Conservation (phyloP, 2,797 vertebrate species). For the Pampus argenteus region DNA sequence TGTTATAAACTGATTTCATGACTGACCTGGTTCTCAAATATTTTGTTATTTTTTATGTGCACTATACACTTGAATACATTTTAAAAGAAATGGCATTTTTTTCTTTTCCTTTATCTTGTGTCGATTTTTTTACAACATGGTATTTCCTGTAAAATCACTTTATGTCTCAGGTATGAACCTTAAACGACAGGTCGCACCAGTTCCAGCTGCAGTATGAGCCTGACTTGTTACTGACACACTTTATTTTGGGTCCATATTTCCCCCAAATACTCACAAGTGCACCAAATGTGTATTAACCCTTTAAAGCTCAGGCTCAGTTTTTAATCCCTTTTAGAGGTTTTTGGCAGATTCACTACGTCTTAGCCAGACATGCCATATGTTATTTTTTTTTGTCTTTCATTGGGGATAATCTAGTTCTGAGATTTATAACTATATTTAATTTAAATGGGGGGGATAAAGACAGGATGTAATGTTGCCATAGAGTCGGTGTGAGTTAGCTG, state of each 20-base stretch:
- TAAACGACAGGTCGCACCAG: no score
- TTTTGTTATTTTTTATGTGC: constrained; percentile 17
- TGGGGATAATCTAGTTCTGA: not conserved
- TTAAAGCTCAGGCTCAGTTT: no score
- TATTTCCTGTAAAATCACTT: not conserved
- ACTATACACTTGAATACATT: not conserved
- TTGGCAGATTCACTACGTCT: no score
- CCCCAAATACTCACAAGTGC: not conserved
- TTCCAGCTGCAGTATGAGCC: no score
- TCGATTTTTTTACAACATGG: not conserved
- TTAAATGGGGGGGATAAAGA: not conserved
- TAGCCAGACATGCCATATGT: no score
- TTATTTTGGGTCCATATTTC: not conserved
- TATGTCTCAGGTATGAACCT: no score
- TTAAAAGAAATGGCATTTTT: not conserved
- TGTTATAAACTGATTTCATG: constrained; percentile 53
- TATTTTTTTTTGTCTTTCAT: not conserved
- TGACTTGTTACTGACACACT: not conserved
- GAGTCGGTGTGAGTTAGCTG: not conserved
- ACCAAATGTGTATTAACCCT: not conserved
- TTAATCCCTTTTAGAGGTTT: no score
- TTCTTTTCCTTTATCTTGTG: not conserved
- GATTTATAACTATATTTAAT: not conserved
- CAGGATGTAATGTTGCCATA: not conserved
- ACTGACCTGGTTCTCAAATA: constrained; percentile 40